Conservation (phyloP, 2,797 vertebrate genomes). For the Acrossocheilus wenchowensis region DNA sequence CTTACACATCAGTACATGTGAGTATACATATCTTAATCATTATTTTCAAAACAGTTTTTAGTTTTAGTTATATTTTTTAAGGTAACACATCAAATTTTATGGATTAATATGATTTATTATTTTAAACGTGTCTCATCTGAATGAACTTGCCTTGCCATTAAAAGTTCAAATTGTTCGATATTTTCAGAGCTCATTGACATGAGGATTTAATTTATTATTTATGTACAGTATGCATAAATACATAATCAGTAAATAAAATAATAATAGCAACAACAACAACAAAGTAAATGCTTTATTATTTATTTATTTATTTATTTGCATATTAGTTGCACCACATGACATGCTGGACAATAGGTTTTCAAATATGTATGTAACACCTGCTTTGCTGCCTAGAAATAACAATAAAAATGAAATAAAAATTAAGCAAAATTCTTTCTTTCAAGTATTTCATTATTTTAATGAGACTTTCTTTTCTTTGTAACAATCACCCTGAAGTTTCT, state of each 20-base stretch:
- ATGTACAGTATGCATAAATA: neutral
- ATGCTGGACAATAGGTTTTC: neutral
- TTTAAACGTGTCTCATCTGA: neutral
- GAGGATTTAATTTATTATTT: neutral
- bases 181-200: neutral
- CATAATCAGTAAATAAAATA: neutral
- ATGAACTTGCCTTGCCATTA: neutral
- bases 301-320: neutral
- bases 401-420: neutral
- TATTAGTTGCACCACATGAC: neutral
- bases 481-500: neutral
- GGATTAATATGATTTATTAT: neutral
- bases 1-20: no score
- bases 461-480: neutral
- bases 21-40: neutral
- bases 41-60: neutral
- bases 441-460: neutral
- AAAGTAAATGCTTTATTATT: neutral
- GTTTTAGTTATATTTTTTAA: neutral
- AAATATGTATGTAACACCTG: neutral
- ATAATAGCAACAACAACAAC: neutral
- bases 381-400: neutral
- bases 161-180: neutral
- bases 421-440: neutral
- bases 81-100: neutral